Evolutionary conservation across 35 echinoderm and acorn worm genomes (phyloP), one percentile per base, ranked within the genome.

Genomic region (Ophiothrix spiculata): DNA sequence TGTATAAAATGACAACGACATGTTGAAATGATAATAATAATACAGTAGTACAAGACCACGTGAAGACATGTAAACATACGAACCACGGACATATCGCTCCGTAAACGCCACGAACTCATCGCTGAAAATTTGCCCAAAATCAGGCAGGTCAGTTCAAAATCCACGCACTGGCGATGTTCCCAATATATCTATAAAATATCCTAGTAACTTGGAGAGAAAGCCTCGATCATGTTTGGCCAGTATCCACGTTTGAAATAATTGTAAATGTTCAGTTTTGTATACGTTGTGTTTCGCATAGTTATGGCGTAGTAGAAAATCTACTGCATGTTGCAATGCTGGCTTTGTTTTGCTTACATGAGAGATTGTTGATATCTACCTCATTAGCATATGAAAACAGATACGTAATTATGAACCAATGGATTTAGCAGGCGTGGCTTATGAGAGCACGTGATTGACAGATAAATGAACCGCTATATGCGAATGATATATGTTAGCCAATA

Each of bases 221-320:
- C 88, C 88, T 84, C 84, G 64, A 37, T 25, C 75, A 84, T 39
- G 38, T 33, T 89, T 90, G 88, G 88, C 88, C 34, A 25, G 10
- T 73, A 76, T 90, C 88, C 88, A 90, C 81, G 88, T 80, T 15
- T 4, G 60, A 69, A 15, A 15, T 69, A 69, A 69, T 69, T 69
- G 60, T 69, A 69, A 69, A 6, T 69, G 23, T 69, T 4, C 60
- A 69, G 29, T 69, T 6, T 69, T 42, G 56, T 84, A 64, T 36
- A 64, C 81, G 63, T 84, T 32, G 34, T 32, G 32, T 37, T 39
- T 37, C 78, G 75, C 39, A 39, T 74, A 91, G 19, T 41, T 92
- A 92, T 92, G 90, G 90, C 90, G 90, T 92, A 92, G 90, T 92
- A 92, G 64, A 85, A 92, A 87, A 83, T 92, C 76, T 69, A 35